Conservation (phyloP, 1,140 invertebrate species). For the Rhagoletis zephyria region DNA sequence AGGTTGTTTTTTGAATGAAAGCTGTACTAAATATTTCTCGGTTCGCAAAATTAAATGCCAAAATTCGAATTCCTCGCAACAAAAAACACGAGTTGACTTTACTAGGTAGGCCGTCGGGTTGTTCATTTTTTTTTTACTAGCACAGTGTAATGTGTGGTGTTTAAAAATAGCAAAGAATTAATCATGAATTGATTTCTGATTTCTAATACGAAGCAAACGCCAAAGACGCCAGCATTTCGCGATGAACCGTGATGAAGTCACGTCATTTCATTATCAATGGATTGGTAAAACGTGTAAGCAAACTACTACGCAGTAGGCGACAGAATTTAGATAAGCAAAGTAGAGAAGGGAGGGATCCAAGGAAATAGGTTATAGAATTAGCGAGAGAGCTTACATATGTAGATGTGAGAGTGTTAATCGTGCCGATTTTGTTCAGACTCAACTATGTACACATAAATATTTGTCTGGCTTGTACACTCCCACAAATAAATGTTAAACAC, state of each 20-base stretch:
- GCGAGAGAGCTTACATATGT: no score
- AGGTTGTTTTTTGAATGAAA: no score
- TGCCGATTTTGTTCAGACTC: neutral
- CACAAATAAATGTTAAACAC: slow-evolving; percentile 12
- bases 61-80: no score
- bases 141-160: neutral
- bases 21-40: no score
- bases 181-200: slow-evolving; percentile 15
- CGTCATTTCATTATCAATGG: neutral
- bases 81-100: no score
- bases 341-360: neutral
- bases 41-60: no score
- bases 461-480: neutral
- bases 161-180: slow-evolving; percentile 39
- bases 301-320: slow-evolving; percentile 2
- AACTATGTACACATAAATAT: neutral
- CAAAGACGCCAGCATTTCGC: neutral
- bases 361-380: no score
- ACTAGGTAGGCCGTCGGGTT: no score
- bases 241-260: neutral
- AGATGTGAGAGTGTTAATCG: no score
- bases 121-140: no score
- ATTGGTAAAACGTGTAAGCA: neutral
- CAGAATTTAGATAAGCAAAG: neutral
- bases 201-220: neutral